Evolutionary conservation across 2,797 vertebrate species (phyloP).

Genomic region (Leptoclinus maculatus): DNA sequence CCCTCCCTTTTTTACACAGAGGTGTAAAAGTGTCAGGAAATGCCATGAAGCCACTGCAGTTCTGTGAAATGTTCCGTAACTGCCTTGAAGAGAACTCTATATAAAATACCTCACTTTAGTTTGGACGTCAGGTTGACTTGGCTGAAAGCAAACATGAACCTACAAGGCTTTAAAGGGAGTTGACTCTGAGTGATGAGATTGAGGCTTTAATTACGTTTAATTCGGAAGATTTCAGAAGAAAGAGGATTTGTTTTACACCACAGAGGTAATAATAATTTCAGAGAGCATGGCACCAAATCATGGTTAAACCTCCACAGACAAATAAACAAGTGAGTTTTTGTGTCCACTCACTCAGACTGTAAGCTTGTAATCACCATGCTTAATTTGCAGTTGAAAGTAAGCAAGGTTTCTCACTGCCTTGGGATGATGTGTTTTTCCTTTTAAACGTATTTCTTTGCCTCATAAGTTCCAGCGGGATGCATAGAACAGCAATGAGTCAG

Average conservation of each 20-base stretch:
- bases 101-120: slow-evolving; percentile 43
- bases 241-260: slow-evolving; percentile 51
- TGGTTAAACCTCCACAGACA: slow-evolving; percentile 33
- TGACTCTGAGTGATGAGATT: slow-evolving; percentile 31
- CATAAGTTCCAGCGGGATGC: neutral
- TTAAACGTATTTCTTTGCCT: slow-evolving; percentile 15
- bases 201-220: slow-evolving; percentile 58
- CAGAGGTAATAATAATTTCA: slow-evolving; percentile 31
- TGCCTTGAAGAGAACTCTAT: slow-evolving; percentile 33
- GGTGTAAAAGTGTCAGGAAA: slow-evolving; percentile 51
- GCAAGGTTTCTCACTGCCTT: slow-evolving; percentile 33
- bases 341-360: slow-evolving; percentile 37
- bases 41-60: slow-evolving; percentile 34
- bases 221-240: slow-evolving; percentile 36
- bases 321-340: slow-evolving; percentile 55
- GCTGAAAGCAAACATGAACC: slow-evolving; percentile 32
- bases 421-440: slow-evolving; percentile 50
- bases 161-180: slow-evolving; percentile 22
- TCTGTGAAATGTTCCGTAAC: slow-evolving; percentile 50
- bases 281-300: slow-evolving; percentile 41
- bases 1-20: slow-evolving; percentile 32
- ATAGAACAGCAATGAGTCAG: neutral
- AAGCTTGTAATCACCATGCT: slow-evolving; percentile 60
- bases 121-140: slow-evolving; percentile 37
- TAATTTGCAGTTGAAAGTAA: slow-evolving; percentile 73